Base-by-base conservation (phyloP, 2,888 invertebrate genomes). In the Athripsodes cinereus region DNA sequence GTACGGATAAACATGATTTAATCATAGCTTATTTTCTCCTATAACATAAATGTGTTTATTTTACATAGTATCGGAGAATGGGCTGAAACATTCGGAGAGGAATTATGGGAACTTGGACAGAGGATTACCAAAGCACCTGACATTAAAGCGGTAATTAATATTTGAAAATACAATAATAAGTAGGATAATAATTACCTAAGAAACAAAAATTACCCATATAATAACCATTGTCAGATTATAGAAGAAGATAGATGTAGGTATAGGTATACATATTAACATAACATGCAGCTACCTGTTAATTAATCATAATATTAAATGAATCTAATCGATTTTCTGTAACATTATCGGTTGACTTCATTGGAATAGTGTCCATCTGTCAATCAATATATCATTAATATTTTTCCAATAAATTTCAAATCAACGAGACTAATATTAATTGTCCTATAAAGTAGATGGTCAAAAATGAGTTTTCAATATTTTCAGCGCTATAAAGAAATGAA, bases 401-500 rank as follows among this genome's bases (percentile, higher is more conserved):
- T n/a, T n/a, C n/a, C n/a, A n/a, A n/a, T n/a, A n/a, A n/a, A n/a
- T n/a, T n/a, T n/a, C n/a, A n/a, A n/a, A n/a, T n/a, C n/a, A n/a
- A n/a, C n/a, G n/a, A n/a, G n/a, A n/a, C n/a, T n/a, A n/a, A n/a
- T n/a, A 31, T 31, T 31, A 31, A 31, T 31, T 11, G 31, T 31
- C 31, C 31, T 11, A 11, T 11, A 31, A 31, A 31, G 8, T 8
- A 31, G 31, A 8, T 11, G 31, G 11, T 31, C 6, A 31, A 31
- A 11, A 31, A 31, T 31, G 31, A 11, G 6, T 8, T 31, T 31
- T 31, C 11, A 31, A n/a, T 47, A 16, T 20, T 53, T 16, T 19
- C 75, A 91, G 90, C 85, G 86, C 77, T 93, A 92, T 71, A 86
- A 84, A 72, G 81, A 82, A 68, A 82, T 85, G 73, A 90, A 90